These are phyloP conservation scores for Macrotus californicus DNA, from an alignment of 2,113 vertebrate species.

Conservation along the genomic window DNA sequence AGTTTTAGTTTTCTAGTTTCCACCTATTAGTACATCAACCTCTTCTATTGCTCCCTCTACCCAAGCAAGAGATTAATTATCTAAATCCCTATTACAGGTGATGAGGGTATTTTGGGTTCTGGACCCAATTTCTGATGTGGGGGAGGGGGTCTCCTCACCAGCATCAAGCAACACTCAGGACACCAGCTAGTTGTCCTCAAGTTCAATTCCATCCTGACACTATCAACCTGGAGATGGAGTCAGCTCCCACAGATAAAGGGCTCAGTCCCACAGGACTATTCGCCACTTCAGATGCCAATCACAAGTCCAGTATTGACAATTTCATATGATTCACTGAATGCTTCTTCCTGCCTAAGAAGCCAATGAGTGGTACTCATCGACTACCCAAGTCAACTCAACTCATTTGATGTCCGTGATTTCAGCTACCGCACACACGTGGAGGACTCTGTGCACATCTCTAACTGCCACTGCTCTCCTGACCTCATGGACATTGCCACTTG, in stretches of 20 bases:
- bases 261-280: background rate
- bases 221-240: background rate
- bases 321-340: background rate
- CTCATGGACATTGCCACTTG: no score
- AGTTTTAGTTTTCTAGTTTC: background rate
- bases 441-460: background rate
- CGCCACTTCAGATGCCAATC: background rate
- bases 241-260: background rate
- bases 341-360: background rate
- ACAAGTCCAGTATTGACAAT: background rate
- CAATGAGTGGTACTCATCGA: no score
- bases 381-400: background rate
- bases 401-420: background rate
- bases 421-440: background rate
- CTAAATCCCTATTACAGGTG: background rate
- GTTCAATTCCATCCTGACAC: background rate
- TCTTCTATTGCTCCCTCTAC: background rate
- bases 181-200: background rate
- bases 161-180: background rate
- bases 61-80: background rate
- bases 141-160: background rate
- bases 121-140: background rate
- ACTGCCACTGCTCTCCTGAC: background rate
- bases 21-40: no score
- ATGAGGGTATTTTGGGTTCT: background rate